Base-by-base conservation (phyloP, 2,888 invertebrate species). In the Ganaspis brasiliensis region DNA sequence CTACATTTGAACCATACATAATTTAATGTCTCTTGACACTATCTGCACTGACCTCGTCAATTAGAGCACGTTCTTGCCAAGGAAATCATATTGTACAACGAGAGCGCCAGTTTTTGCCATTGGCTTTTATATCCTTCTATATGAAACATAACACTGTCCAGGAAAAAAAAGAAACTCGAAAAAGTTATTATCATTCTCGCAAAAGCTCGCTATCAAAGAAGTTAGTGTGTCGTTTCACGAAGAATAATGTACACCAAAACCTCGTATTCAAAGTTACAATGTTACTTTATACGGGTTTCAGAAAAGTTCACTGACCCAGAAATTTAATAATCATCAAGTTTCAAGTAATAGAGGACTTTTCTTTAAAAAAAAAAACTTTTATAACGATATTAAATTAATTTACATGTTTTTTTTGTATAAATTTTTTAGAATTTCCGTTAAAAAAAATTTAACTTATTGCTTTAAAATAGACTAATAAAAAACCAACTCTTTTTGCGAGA, bases 21-120 rank as follows among this genome's bases (percentile, higher is more conserved):
- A 57, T 57, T 57, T 57, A 57, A 57, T 57, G 57, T 31, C 31
- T 57, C 57, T 57, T 57, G 31, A 57, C 57, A 57, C 57, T 57
- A 57, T 57, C 57, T 31, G 26, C 4, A 57, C 26, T 57, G 57
- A 57, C 57, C 57, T 57, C 57, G 8, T 57, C n/a, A 57, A 57
- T 57, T 57, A 31, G 26, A 26, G 5, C 31, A 31, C 31, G 31
- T 8, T 31, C 8, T 26, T 26, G 16, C 6, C 14, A n/a, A 57
- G 19, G 16, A 19, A 49, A n/a, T 52, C 9, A n/a, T 52, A 19
- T 9, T 19, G 52, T 52, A 52, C 52, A 52, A 31, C 31, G 31
- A 31, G 52, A 52, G 19, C 8, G 19, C 5, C 52, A 16, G 9
- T 52, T 52, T 52, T 52, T 19, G 19, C 19, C 19, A 52, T 52